phyloP scores from a whole-genome alignment of 2,888 invertebrate species.

The Drosophila pseudotakahashii region DNA sequence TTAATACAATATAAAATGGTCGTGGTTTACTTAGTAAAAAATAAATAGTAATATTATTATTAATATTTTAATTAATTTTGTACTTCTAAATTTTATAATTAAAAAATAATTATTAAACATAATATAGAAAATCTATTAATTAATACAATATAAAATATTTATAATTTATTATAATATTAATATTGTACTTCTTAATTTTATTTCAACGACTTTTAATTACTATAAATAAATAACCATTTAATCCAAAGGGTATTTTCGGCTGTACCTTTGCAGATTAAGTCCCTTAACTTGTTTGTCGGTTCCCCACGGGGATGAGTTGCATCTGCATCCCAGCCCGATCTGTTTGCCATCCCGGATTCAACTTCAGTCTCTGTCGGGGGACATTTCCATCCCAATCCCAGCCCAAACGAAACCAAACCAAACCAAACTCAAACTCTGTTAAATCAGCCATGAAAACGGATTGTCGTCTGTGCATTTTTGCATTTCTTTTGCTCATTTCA shows the following conservation, averaged over 20 bases:
- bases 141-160: no score
- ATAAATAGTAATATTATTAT: no score
- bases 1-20: no score
- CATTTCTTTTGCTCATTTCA: conserved; percentile 74
- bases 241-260: background rate
- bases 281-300: conserved; percentile 29
- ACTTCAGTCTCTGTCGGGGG: conserved; percentile 44
- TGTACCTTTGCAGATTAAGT: conserved; percentile 3
- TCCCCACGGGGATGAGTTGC: conserved; percentile 9
- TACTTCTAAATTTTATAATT: no score
- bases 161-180: background rate
- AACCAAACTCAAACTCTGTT: conserved; percentile 59
- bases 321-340: conserved; percentile 13
- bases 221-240: background rate
- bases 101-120: no score
- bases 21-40: no score
- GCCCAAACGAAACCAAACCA: conserved; percentile 32
- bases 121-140: no score
- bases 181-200: no score
- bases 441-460: conserved; percentile 79
- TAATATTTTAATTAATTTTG: no score
- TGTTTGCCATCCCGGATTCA: conserved; percentile 25
- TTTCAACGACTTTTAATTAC: no score
- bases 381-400: conserved; percentile 50
- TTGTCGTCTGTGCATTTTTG: conserved; percentile 73